Evolutionary conservation across 2,888 invertebrate species (phyloP).

Genomic region (Drosophila mayaguana): DNA sequence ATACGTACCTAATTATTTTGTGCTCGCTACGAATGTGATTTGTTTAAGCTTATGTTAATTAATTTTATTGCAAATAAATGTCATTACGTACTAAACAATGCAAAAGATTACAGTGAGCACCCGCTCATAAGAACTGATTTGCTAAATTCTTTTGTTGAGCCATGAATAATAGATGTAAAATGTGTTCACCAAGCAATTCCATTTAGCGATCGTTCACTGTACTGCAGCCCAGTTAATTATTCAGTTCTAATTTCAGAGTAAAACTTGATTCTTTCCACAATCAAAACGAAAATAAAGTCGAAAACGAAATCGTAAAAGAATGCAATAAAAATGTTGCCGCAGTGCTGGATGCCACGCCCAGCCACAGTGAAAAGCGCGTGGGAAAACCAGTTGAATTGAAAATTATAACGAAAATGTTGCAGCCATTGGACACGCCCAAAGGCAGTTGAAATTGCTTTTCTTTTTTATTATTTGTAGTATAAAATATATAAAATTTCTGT

Average conservation of each 20-base stretch:
- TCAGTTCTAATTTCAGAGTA: constrained; percentile 40
- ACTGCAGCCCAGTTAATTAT: constrained; percentile 5
- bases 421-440: constrained; percentile 35
- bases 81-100: constrained; percentile 46
- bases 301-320: constrained; percentile 11
- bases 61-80: constrained; percentile 62
- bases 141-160: too few relatives aligned
- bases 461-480: constrained; percentile 13
- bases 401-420: constrained; percentile 68
- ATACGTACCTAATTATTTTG: constrained; percentile 37
- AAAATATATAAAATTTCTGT: constrained; percentile 8
- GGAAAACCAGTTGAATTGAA: constrained; percentile 78
- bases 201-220: not conserved
- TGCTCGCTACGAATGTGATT: constrained; percentile 67
- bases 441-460: constrained; percentile 20
- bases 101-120: not conserved
- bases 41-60: constrained; percentile 51
- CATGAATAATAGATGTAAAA: too few relatives aligned
- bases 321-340: constrained; percentile 7
- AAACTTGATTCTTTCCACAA: constrained; percentile 3
- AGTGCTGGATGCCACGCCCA: constrained; percentile 5
- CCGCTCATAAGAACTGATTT: not conserved
- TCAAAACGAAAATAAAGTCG: constrained; percentile 17
- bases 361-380: constrained; percentile 17
- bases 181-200: not conserved